phyloP scores from a whole-genome alignment of 2,113 vertebrate genomes.

The Nanger granti region DNA sequence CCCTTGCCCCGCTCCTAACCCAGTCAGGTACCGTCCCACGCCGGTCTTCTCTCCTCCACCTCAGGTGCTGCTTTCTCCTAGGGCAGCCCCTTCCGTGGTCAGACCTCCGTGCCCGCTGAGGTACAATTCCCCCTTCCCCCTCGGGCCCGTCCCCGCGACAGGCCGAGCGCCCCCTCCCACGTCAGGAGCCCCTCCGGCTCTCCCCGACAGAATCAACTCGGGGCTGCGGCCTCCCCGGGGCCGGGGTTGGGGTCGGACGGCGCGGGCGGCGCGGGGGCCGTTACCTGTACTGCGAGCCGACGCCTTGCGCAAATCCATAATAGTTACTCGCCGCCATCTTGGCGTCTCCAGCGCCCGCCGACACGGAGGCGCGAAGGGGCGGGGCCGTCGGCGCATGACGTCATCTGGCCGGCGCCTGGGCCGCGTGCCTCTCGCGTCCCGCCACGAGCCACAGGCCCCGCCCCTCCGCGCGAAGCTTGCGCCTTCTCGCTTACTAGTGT shows the following conservation, averaged over 20 bases:
- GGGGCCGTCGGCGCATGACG: neutral
- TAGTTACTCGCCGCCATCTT: slow-evolving; percentile 88
- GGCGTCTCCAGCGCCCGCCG: slow-evolving; percentile 66
- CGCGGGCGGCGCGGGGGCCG: neutral
- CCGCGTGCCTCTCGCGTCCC: neutral
- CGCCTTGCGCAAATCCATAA: slow-evolving; percentile 79
- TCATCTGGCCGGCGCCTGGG: neutral
- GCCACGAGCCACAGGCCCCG: neutral
- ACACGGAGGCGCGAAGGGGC: neutral
- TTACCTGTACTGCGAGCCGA: slow-evolving; percentile 86
- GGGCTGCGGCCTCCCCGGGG: neutral
- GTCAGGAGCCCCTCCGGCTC: neutral
- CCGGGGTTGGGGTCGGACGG: neutral
- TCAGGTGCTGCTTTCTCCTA: neutral
- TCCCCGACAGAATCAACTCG: accelerated
- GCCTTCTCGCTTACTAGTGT: neutral
- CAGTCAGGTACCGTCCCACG: neutral
- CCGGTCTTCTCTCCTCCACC: neutral
- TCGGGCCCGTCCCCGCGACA: neutral
- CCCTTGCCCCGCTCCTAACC: neutral
- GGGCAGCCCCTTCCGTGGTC: too few relatives aligned
- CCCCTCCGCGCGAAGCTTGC: neutral
- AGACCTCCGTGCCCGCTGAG: too few relatives aligned
- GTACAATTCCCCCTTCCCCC: neutral
- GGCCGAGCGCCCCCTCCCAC: neutral